Evolutionary conservation across 2,113 vertebrate genomes (phyloP).

Genomic region (Ramphastos sulfuratus): DNA sequence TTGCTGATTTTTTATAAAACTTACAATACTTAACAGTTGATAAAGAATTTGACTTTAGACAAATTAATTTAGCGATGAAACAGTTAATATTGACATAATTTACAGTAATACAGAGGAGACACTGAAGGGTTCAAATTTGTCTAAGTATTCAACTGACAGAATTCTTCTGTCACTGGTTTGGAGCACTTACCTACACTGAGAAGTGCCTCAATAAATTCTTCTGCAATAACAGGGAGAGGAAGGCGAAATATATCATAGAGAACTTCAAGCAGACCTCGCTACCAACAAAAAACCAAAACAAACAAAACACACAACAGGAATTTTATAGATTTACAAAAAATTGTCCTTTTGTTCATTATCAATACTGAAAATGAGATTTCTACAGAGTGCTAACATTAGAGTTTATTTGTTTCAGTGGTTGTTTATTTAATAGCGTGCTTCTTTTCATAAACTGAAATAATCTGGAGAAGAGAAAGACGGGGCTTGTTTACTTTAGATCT

Average conservation of each 20-base stretch:
- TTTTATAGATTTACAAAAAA: neutral
- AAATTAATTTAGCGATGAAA: neutral
- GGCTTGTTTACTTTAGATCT: neutral
- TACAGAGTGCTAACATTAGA: accelerated
- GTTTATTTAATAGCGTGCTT: neutral
- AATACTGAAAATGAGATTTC: neutral
- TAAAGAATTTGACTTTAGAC: neutral
- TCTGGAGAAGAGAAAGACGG: neutral
- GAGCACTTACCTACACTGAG: constrained; percentile 90
- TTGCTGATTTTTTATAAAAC: neutral
- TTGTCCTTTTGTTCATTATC: neutral
- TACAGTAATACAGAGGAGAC: neutral
- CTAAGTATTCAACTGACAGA: neutral
- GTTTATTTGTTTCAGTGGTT: neutral
- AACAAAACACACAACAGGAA: neutral
- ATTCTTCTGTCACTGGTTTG: neutral
- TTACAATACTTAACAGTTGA: neutral
- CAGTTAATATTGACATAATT: neutral
- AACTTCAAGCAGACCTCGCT: constrained; percentile 94
- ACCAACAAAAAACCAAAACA: neutral
- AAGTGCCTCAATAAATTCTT: constrained; percentile 94
- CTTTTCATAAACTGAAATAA: neutral
- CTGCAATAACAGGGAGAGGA: constrained; percentile 89
- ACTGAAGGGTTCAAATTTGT: neutral
- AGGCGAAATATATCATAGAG: constrained; percentile 97